Conservation (phyloP, 2,888 invertebrate genomes). For the Napeogenes sylphis region DNA sequence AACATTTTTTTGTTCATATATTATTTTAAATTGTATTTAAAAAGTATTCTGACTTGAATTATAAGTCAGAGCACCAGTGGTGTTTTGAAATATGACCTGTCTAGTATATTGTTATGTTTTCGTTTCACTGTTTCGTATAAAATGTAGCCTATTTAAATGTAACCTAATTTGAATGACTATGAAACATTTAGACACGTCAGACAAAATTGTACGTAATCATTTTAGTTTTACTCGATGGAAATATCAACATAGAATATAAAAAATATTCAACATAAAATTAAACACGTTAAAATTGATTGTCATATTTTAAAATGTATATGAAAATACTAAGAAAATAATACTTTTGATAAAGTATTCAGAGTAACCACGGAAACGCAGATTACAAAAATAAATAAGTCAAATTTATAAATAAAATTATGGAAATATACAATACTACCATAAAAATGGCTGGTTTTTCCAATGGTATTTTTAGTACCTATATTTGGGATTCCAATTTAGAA, state of each 20-base stretch:
- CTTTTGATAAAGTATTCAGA: not conserved
- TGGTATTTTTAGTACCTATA: no score
- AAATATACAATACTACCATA: no score
- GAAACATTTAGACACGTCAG: conserved; percentile 2
- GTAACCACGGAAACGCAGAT: not conserved
- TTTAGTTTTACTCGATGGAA: no score
- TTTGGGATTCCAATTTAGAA: no score
- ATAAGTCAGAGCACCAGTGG: not conserved
- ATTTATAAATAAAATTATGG: no score
- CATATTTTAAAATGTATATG: no score
- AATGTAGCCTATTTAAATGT: not conserved
- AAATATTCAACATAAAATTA: not conserved
- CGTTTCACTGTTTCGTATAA: not conserved
- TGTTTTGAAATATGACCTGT: not conserved
- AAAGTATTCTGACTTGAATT: not conserved
- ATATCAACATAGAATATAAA: no score
- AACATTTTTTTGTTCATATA: no score
- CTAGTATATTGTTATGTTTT: not conserved
- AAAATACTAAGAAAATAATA: no score
- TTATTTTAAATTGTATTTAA: not conserved
- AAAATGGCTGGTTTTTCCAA: no score
- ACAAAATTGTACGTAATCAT: not conserved
- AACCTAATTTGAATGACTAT: conserved; percentile 3
- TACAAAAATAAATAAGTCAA: no score
- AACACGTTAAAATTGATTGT: not conserved